Percentiles rank a stretch among this genome's conserved stretches.
phyloP scores from a whole-genome alignment of 2,888 invertebrate genomes.

The Thymelicus sylvestris region DNA sequence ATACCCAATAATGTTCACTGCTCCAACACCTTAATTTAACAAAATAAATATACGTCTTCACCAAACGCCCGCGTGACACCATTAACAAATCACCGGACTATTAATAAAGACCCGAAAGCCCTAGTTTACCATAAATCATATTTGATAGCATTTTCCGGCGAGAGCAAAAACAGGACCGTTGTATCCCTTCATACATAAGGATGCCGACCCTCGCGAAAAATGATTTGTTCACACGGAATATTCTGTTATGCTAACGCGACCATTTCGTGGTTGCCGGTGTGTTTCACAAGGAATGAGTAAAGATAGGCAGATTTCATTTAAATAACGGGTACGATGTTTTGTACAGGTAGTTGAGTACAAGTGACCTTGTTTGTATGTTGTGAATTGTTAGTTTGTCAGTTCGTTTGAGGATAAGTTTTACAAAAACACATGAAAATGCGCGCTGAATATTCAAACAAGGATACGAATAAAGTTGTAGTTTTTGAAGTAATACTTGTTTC shows the following conservation, averaged over 20 bases:
- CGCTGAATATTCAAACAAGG: no score
- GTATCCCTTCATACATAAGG: conserved; percentile 46
- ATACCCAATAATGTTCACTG: not conserved
- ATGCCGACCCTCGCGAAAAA: conserved; percentile 43
- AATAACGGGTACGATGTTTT: not conserved
- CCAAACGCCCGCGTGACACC: conserved; percentile 12
- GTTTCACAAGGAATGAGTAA: conserved; percentile 4
- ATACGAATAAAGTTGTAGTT: no score
- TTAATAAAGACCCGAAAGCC: conserved; percentile 37
- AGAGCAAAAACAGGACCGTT: conserved; percentile 44
- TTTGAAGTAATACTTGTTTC: no score
- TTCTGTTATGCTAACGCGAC: conserved; percentile 43
- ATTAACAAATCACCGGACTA: conserved; percentile 29
- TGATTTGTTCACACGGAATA: conserved; percentile 43
- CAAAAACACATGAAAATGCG: no score
- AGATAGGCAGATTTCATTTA: not conserved
- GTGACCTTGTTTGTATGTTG: no score
- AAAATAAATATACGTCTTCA: conserved; percentile 17
- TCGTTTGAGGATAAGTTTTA: no score
- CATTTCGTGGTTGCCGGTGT: conserved; percentile 3
- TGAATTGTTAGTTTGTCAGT: no score
- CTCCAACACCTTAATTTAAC: not conserved
- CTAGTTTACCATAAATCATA: conserved; percentile 44
- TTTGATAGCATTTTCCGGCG: conserved; percentile 41
- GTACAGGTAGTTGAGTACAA: no score